These are phyloP conservation scores for Sycophila texana DNA, from an alignment of 2,888 invertebrate species.

Conservation along the genomic window DNA sequence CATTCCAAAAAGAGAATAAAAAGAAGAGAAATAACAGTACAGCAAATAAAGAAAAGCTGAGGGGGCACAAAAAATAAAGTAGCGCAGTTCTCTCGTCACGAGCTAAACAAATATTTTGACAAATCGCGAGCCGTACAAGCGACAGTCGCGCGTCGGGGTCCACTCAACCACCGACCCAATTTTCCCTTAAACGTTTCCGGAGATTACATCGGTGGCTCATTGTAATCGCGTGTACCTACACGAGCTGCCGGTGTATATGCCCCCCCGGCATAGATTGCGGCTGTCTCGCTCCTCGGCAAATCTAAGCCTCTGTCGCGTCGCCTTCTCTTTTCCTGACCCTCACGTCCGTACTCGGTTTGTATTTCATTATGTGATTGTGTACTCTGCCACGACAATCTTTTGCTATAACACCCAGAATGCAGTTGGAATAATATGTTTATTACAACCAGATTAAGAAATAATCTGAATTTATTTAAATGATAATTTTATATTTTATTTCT, in stretches of 20 bases:
- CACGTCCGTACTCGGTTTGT: not conserved
- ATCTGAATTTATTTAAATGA: no score
- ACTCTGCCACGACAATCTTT: no score
- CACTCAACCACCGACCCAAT: constrained; percentile 72
- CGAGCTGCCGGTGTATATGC: not conserved
- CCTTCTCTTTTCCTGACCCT: not conserved
- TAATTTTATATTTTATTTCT: no score
- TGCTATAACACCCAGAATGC: no score
- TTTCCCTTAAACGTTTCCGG: constrained; percentile 75
- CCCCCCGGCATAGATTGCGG: constrained; percentile 28
- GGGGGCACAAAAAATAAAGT: constrained; percentile 25
- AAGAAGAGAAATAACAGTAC: not conserved
- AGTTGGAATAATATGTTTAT: no score
- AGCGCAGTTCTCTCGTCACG: not conserved
- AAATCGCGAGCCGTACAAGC: constrained; percentile 63
- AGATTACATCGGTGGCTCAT: constrained; percentile 74
- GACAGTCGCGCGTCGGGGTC: constrained; percentile 17
- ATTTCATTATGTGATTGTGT: not conserved
- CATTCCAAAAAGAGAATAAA: not conserved
- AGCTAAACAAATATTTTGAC: constrained; percentile 73
- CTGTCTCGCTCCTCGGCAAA: not conserved
- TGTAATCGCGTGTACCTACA: constrained; percentile 63
- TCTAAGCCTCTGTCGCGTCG: constrained; percentile 7
- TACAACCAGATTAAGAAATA: no score
- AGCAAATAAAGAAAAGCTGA: constrained; percentile 25